Evolutionary conservation across 1,140 invertebrate species (phyloP).

Genomic region (Drusus annulatus): DNA sequence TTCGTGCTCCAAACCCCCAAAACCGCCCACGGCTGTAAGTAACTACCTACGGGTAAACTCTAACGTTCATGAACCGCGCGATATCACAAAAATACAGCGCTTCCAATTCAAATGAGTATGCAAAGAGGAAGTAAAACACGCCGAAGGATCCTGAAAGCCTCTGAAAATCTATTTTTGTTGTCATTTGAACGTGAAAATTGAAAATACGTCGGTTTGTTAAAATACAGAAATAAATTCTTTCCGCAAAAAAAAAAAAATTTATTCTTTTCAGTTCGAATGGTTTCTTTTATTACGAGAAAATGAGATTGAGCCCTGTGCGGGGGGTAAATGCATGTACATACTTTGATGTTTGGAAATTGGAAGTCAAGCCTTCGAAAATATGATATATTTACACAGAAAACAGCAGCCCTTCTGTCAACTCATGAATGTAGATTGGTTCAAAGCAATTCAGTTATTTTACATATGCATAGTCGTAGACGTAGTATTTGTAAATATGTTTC

Average conservation of each 20-base stretch:
- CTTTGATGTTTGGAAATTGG: not conserved
- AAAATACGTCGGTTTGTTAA: not conserved
- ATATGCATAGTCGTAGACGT: too few relatives aligned
- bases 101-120: not conserved
- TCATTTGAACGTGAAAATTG: slow-evolving; percentile 1
- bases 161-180: not conserved
- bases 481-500: too few relatives aligned
- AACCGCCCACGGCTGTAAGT: too few relatives aligned
- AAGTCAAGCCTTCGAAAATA: not conserved
- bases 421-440: too few relatives aligned
- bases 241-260: not conserved
- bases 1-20: too few relatives aligned
- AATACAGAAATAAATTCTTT: not conserved
- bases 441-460: too few relatives aligned
- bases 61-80: not conserved
- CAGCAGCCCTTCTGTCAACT: too few relatives aligned
- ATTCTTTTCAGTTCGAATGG: not conserved
- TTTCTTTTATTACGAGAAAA: slow-evolving; percentile 1
- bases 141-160: not conserved
- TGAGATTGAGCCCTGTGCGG: not conserved
- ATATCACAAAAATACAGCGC: not conserved
- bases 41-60: too few relatives aligned
- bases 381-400: too few relatives aligned
- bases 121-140: not conserved
- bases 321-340: slow-evolving; percentile 23